Evolutionary conservation across 2,888 invertebrate species (phyloP), one percentile per base, ranked within the genome.

Genomic region (Zootermopsis nevadensis): DNA sequence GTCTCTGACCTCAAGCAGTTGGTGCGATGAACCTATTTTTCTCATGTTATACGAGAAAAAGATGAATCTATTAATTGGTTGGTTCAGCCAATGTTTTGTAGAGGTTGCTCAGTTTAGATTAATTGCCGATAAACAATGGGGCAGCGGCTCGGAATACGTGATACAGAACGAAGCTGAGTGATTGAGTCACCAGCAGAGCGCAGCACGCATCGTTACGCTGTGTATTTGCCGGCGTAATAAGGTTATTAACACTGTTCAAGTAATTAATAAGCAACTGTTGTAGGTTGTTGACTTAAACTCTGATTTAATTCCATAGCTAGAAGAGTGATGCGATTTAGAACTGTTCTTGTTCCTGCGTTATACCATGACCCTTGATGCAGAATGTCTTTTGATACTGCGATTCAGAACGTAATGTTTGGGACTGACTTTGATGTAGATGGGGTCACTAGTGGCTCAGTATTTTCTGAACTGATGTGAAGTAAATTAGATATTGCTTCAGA

Each of bases 11-110:
- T n/a, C 77, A 33, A 53, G 55, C 30, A 27, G 31, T 55, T 77
- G 53, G 77, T 30, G 55, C 77, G 55, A 53, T 77, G 77, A 77
- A 77, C 77, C 55, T 55, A 55, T 33, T 77, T 77, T 77, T 77
- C 77, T 77, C 77, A 38, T 55, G 77, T 77, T 77, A 30, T 77
- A 53, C 77, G 10, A 31, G 77, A 77, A 77, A 76, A 77, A 82
- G 82, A 82, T 82, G 77, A 38, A 77, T 77, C 82, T 82, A 77
- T 82, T 82, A 82, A 77, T 82, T 82, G 82, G 82, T 82, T 82
- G 33, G 19, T 77, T 77, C 77, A 33, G 77, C 53, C 53, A 15
- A 55, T 77, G 27, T 55, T 53, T 55, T 77, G 33, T 31, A 77
- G 77, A 31, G 77, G 33, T 38, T 77, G 55, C 77, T 77, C 77